Conservation (phyloP, 1,140 invertebrate genomes). For the Nomia melanderi region DNA sequence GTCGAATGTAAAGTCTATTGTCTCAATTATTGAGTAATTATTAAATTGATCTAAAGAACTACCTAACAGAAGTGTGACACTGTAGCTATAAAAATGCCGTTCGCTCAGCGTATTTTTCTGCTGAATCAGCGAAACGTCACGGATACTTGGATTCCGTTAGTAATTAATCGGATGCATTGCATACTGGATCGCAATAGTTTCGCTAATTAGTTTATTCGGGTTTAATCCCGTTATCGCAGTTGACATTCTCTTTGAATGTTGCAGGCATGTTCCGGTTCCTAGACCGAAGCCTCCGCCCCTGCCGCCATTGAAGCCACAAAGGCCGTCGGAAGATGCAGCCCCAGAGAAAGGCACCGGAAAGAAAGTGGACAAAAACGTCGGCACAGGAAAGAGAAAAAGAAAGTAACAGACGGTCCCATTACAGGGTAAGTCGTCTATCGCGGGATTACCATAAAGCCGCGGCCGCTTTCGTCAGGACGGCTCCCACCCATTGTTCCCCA, state of each 20-base stretch:
- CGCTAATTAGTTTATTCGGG: too few species aligned
- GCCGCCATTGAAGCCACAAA: conserved; percentile 19
- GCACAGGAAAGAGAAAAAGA: conserved; percentile 16
- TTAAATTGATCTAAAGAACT: too few species aligned
- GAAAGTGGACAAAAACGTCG: conserved; percentile 19
- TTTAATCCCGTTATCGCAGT: neutral
- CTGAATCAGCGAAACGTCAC: too few species aligned
- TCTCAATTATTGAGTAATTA: too few species aligned
- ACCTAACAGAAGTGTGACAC: too few species aligned
- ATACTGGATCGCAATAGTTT: too few species aligned
- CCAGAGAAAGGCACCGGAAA: neutral
- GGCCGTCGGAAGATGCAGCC: neutral
- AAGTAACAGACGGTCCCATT: neutral
- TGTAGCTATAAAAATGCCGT: too few species aligned
- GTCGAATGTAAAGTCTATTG: too few species aligned
- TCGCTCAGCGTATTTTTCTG: too few species aligned
- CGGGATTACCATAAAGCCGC: neutral
- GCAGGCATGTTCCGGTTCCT: conserved; percentile 54
- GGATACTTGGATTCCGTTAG: too few species aligned
- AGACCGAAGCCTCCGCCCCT: conserved; percentile 58
- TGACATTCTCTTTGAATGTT: neutral
- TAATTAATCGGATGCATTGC: too few species aligned
- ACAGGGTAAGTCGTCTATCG: neutral
- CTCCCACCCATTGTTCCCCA: neutral
- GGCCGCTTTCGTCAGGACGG: too few species aligned